A percentile compares a stretch with the other conserved stretches of the same genome.
Evolutionary conservation across 2,113 vertebrate genomes (phyloP).

Genomic region (Puma concolor): DNA sequence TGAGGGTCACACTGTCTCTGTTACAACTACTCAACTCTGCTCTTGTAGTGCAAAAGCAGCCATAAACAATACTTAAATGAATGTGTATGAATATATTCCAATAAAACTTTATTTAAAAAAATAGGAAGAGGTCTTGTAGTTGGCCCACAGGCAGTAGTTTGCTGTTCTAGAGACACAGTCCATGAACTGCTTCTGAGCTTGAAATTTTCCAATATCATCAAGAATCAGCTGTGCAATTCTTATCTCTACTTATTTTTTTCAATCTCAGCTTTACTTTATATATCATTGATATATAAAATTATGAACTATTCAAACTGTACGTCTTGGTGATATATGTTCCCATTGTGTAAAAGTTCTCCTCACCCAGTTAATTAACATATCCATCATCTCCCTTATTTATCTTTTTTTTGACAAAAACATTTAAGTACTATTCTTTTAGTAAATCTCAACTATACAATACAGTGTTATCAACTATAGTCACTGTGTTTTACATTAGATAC

Average conservation of each 20-base stretch:
- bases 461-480: neutral
- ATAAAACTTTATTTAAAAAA: slow-evolving; percentile 1
- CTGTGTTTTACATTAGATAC: neutral
- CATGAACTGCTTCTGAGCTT: neutral
- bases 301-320: neutral
- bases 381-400: neutral
- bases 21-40: neutral
- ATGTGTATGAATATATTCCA: neutral
- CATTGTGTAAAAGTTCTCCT: neutral
- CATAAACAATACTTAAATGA: neutral
- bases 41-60: neutral
- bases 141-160: neutral
- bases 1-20: neutral
- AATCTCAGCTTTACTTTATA: neutral
- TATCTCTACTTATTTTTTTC: neutral
- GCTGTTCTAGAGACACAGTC: neutral
- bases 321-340: neutral
- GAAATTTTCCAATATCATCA: neutral
- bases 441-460: neutral
- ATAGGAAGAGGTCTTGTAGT: neutral
- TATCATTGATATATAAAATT: neutral
- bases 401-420: neutral
- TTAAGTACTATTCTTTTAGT: neutral
- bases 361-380: neutral
- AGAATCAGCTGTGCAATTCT: neutral